phyloP scores from a whole-genome alignment of 2,113 vertebrate species.

The Acrocephalus kingi region DNA sequence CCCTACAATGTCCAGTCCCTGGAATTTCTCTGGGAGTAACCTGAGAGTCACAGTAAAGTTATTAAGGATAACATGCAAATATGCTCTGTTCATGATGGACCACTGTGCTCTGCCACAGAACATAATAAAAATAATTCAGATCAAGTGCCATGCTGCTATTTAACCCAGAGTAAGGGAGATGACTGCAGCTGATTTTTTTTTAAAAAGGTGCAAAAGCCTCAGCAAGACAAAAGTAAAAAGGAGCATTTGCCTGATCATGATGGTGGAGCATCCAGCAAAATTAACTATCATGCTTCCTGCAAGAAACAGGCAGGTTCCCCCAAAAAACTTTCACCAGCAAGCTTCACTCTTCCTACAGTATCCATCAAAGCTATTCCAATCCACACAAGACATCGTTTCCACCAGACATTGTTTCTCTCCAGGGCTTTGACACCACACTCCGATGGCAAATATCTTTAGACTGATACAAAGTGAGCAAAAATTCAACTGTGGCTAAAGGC shows the following conservation, averaged over 20 bases:
- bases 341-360: background rate
- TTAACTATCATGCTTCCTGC: background rate
- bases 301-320: background rate
- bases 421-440: background rate
- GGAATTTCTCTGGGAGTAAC: background rate
- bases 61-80: background rate
- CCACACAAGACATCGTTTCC: background rate
- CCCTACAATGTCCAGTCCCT: background rate
- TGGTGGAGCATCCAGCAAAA: background rate
- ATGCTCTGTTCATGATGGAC: background rate
- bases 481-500: background rate
- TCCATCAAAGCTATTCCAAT: background rate
- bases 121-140: background rate
- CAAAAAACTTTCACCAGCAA: background rate
- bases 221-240: background rate
- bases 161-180: background rate
- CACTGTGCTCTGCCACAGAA: background rate
- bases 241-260: background rate
- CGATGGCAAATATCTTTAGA: background rate
- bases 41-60: background rate
- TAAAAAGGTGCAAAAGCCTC: background rate
- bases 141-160: background rate
- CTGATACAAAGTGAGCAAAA: background rate
- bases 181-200: background rate
- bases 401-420: background rate